Evolutionary conservation across 2,888 invertebrate genomes (phyloP), one percentile per base, ranked within the genome.

Genomic region (Stenoptilia bipunctidactyla): DNA sequence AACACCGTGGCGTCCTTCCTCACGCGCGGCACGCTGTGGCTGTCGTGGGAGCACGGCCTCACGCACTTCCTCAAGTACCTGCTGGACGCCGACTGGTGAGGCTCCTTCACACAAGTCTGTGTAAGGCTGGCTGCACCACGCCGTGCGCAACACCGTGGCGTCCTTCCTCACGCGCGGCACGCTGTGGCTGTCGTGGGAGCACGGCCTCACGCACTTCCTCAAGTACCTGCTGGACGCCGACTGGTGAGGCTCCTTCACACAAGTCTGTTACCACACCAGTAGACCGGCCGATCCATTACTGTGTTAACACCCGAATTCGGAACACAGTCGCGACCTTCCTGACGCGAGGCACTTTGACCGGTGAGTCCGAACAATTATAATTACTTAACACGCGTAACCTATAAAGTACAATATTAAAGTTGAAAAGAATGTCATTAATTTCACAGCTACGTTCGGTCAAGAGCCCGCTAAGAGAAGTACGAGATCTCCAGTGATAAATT

Each of bases 111-210:
- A n/a, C n/a, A n/a, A n/a, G n/a, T n/a, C n/a, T n/a, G n/a, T n/a
- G n/a, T n/a, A 91, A 61, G 91, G 91, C 15, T 91, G 91, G 91
- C 76, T 91, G 13, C 91, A 91, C 65, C 91, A 91, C 61, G 86
- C 85, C 1, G 86, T 87, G 12, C 75, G 92, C 34, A 91, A 91
- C 73, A 86, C 90, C 0, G 89, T 90, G 12, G 90, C 91, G 2
- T 86, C 82, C 27, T 92, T 92, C 72, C 77, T 92, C 12, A 92
- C 92, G 0, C 83, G 92, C 4, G 91, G 91, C n/a, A 90, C 89
- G 5, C 79, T 92, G 40, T 92, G 91, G 91, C 82, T 90, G 39
- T 88, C 86, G 49, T 92, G 91, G 91, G 91, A 90, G 54, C 86
- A 87, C 47, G 91, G 92, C 0, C 66, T 90, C 36, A 67, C 86